Evolutionary conservation across 2,888 invertebrate species (phyloP).

Genomic region (Petrolisthes cinctipes): DNA sequence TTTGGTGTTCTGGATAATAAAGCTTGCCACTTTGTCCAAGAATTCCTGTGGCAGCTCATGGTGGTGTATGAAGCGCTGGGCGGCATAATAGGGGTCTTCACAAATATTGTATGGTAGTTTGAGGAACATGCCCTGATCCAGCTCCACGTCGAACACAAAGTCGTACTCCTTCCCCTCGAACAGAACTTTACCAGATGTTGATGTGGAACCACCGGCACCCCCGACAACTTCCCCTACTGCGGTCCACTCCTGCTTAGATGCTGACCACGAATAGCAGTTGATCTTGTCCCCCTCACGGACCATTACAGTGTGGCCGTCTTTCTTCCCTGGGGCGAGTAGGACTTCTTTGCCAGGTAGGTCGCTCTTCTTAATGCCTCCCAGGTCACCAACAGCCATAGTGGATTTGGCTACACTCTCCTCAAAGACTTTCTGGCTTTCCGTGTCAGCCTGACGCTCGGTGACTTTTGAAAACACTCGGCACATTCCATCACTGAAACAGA

Average conservation of each 20-base stretch:
- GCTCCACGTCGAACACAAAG: slow-evolving; percentile 95
- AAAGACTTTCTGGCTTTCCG: slow-evolving; percentile 76
- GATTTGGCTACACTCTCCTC: slow-evolving; percentile 79
- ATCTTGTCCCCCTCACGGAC: slow-evolving; percentile 80
- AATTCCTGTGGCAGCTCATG: slow-evolving; percentile 87
- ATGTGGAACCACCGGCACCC: slow-evolving; percentile 77
- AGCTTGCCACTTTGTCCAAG: slow-evolving; percentile 90
- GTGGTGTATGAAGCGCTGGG: slow-evolving; percentile 89
- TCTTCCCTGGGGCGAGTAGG: slow-evolving; percentile 68
- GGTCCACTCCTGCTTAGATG: slow-evolving; percentile 78
- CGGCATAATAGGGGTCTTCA: slow-evolving; percentile 93
- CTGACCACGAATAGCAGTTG: slow-evolving; percentile 79
- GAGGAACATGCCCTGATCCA: slow-evolving; percentile 90
- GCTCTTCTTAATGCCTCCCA: slow-evolving; percentile 87
- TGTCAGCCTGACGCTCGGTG: slow-evolving; percentile 78
- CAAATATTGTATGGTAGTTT: slow-evolving; percentile 91
- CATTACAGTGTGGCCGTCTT: slow-evolving; percentile 87
- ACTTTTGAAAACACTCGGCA: slow-evolving; percentile 87
- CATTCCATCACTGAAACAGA: slow-evolving; percentile 81
- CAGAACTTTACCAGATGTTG: slow-evolving; percentile 80
- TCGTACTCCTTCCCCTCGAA: slow-evolving; percentile 93
- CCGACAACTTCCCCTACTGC: slow-evolving; percentile 92
- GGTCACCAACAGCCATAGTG: slow-evolving; percentile 74
- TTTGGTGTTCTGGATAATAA: slow-evolving; percentile 86
- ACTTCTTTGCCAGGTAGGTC: slow-evolving; percentile 86